Evolutionary conservation across 2,797 vertebrate genomes (phyloP).

Genomic region (Lutra lutra): DNA sequence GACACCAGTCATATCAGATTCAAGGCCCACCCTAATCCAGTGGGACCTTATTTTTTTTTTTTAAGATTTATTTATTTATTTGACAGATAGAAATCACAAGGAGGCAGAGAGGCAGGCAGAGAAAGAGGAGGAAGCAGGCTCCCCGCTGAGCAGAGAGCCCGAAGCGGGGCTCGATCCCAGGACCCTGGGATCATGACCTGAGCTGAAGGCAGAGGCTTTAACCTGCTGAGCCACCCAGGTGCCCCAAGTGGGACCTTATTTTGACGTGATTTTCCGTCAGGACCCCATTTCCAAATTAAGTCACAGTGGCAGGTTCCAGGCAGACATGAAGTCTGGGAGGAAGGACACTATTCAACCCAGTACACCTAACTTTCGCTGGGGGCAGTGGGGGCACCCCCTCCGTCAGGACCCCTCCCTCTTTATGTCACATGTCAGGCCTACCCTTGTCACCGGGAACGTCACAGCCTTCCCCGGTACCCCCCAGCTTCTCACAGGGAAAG

Average conservation of each 20-base stretch:
- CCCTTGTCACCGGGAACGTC: background rate
- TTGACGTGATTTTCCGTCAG: background rate
- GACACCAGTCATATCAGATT: background rate
- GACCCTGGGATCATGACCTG: too few species aligned
- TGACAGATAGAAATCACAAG: too few species aligned
- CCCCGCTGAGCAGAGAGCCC: too few species aligned
- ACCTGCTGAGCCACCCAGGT: too few species aligned
- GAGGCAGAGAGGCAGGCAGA: too few species aligned
- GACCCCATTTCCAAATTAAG: background rate
- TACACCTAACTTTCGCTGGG: background rate
- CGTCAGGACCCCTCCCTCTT: background rate
- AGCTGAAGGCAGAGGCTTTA: too few species aligned
- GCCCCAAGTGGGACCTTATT: background rate
- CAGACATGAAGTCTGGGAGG: background rate
- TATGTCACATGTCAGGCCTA: background rate
- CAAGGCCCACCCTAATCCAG: background rate
- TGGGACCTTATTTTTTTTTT: background rate
- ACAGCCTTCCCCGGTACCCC: background rate
- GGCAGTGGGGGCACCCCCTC: background rate
- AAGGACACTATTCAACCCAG: too few species aligned
- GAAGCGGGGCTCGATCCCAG: too few species aligned
- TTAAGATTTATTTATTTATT: too few species aligned
- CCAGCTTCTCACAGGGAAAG: background rate
- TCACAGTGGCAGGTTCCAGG: background rate
- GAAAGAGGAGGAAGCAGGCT: too few species aligned